phyloP scores from a whole-genome alignment of 2,888 invertebrate species.

The Tineola bisselliella region DNA sequence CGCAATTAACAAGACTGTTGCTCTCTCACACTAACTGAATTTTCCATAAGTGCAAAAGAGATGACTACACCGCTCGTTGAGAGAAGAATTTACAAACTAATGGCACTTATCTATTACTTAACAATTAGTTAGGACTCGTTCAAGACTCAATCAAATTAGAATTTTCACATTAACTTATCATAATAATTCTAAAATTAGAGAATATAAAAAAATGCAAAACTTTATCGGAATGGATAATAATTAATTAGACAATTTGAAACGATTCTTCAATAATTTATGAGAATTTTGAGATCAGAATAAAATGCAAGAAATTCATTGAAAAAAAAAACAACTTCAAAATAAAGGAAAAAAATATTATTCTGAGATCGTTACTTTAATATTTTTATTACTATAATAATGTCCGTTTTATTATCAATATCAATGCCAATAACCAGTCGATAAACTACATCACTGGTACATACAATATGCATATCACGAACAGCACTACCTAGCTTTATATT shows the following conservation, averaged over 20 bases:
- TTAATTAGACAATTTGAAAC: neutral
- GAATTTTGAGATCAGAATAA: neutral
- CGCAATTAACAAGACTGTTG: neutral
- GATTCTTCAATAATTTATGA: neutral
- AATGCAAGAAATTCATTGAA: neutral
- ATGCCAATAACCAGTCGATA: no score
- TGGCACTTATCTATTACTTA: slow-evolving; percentile 4
- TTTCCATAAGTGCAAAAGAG: neutral
- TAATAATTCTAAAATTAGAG: neutral
- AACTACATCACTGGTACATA: no score
- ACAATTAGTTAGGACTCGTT: neutral
- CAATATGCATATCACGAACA: no score
- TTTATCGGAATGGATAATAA: neutral
- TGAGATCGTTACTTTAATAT: no score
- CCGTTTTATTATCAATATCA: no score
- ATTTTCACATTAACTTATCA: neutral
- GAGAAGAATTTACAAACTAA: neutral
- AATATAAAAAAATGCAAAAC: neutral
- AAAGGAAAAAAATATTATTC: no score
- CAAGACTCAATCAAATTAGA: neutral
- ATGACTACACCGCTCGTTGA: neutral
- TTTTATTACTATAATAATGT: no score
- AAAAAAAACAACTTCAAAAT: no score
- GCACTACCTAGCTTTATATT: no score
- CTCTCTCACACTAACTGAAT: neutral